These are phyloP conservation scores for Perizoma flavofasciatum DNA, from an alignment of 2,888 invertebrate genomes.

Conservation along the genomic window DNA sequence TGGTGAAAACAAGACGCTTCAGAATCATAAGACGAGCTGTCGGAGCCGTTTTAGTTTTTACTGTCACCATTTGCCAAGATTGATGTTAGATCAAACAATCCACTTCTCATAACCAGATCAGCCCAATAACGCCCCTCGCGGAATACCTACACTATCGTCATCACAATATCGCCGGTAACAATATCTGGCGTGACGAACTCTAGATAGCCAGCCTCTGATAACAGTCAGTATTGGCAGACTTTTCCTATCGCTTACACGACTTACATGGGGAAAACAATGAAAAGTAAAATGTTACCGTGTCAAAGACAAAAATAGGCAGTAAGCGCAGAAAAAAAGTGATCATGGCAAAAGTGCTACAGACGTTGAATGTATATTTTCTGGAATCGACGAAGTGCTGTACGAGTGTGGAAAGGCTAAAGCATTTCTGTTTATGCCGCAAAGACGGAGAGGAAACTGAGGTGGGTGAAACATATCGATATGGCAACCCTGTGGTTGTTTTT, in stretches of 20 bases:
- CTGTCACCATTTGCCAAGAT: too few species aligned
- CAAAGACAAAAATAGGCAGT: constrained; percentile 15
- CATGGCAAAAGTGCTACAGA: constrained; percentile 71
- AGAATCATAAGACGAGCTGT: too few species aligned
- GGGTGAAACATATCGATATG: constrained; percentile 28
- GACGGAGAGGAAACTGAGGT: constrained; percentile 69
- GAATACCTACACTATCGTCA: constrained; percentile 61
- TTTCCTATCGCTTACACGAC: constrained; percentile 63
- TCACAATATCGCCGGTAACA: constrained; percentile 63
- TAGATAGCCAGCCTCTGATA: constrained; percentile 77
- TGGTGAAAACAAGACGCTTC: too few species aligned
- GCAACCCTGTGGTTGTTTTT: constrained; percentile 21
- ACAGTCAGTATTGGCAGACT: constrained; percentile 67
- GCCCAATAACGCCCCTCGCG: constrained; percentile 44
- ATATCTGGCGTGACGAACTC: constrained; percentile 80
- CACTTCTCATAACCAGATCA: constrained; percentile 22
- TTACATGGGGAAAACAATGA: constrained; percentile 34
- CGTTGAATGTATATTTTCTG: constrained; percentile 69
- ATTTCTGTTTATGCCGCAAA: constrained; percentile 74
- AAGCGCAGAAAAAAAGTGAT: constrained; percentile 16
- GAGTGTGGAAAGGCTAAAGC: constrained; percentile 70
- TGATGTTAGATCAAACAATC: constrained; percentile 2
- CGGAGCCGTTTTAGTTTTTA: too few species aligned
- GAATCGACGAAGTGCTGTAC: constrained; percentile 71
- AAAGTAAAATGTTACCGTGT: constrained; percentile 21